Conservation (phyloP, 2,797 vertebrate genomes). For the Pteropus rufus region DNA sequence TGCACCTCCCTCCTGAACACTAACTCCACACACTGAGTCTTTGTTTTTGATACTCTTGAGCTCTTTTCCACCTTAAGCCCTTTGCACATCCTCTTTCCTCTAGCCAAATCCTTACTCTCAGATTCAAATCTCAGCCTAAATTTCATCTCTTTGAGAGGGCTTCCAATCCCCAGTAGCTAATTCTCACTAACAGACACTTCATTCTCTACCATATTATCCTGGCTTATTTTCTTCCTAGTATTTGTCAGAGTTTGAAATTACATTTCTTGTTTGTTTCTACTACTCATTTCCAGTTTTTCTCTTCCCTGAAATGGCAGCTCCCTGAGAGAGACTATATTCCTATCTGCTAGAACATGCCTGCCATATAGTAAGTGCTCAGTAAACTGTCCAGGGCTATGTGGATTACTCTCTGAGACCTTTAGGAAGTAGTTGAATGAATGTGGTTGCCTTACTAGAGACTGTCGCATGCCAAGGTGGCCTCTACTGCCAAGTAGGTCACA, state of each 20-base stretch:
- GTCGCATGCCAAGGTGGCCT: neutral
- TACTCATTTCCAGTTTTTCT: neutral
- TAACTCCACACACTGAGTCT: neutral
- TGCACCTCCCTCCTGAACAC: neutral
- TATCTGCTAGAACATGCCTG: neutral
- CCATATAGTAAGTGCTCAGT: neutral
- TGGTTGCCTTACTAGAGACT: neutral
- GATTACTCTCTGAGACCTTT: neutral
- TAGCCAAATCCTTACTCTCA: neutral
- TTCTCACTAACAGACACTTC: neutral
- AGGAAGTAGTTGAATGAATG: neutral
- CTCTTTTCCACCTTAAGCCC: neutral
- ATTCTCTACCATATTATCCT: neutral
- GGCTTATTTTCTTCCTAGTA: neutral
- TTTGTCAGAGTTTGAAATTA: neutral
- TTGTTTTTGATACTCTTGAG: rapidly evolving
- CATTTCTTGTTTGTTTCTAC: neutral
- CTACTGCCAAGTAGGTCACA: neutral
- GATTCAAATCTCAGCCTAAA: neutral
- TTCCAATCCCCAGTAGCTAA: neutral
- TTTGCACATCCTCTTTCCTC: neutral
- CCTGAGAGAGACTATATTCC: neutral
- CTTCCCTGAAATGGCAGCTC: neutral
- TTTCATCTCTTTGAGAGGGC: neutral
- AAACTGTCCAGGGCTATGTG: neutral